These are phyloP conservation scores for Recurvirostra avosetta DNA, from an alignment of 2,113 vertebrate genomes.

Conservation along the genomic window DNA sequence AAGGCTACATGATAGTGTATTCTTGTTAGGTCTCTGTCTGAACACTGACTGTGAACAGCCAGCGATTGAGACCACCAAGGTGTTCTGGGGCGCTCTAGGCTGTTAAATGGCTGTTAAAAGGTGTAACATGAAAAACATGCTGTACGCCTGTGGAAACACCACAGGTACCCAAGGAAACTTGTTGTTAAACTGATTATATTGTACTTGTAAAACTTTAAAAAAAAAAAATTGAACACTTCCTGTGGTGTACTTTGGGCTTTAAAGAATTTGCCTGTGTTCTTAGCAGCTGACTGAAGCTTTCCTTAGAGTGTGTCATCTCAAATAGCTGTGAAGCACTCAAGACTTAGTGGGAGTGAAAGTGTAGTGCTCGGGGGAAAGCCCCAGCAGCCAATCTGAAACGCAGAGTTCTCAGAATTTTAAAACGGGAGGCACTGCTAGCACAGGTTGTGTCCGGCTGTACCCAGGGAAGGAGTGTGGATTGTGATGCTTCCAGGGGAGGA, in stretches of 20 bases:
- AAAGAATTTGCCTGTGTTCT: background rate
- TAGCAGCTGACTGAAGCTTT: background rate
- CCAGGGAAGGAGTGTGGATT: rapidly evolving
- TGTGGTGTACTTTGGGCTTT: background rate
- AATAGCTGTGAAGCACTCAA: background rate
- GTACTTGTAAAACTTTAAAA: background rate
- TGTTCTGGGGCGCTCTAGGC: background rate
- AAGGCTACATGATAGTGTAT: background rate
- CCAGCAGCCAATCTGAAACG: background rate
- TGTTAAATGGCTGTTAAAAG: background rate
- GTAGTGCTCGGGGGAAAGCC: background rate
- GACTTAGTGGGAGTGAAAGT: background rate
- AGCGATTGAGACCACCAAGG: background rate
- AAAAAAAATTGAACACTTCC: background rate
- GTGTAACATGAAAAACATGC: background rate
- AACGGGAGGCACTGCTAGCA: background rate
- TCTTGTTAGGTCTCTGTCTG: background rate
- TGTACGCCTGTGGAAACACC: background rate
- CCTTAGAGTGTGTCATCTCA: background rate
- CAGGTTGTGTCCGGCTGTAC: rapidly evolving
- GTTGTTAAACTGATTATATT: background rate
- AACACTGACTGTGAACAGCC: background rate
- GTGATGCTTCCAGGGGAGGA: background rate
- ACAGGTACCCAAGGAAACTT: background rate
- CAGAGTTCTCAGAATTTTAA: too few species aligned